These are phyloP conservation scores for Neotragus pygmaeus DNA, from an alignment of 2,113 vertebrate species.

Conservation along the genomic window DNA sequence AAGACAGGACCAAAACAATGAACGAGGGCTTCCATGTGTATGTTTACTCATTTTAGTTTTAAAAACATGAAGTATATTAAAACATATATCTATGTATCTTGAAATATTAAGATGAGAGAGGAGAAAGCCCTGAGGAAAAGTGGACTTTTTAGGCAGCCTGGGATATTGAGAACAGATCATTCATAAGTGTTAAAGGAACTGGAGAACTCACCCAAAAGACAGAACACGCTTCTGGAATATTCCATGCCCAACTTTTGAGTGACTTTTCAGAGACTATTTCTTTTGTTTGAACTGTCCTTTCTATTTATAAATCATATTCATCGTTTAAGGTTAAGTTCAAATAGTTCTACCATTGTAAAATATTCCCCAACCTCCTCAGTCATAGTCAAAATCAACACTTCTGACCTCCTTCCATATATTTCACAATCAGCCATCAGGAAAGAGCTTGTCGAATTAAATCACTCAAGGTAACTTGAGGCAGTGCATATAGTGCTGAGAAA, in stretches of 20 bases:
- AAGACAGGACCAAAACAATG: fast-evolving
- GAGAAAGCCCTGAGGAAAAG: neutral
- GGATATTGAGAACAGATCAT: neutral
- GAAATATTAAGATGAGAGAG: neutral
- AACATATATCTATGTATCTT: neutral
- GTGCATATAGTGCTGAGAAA: fast-evolving
- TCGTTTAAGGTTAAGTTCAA: neutral
- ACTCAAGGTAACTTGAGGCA: neutral
- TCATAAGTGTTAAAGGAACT: neutral
- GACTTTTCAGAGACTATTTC: neutral
- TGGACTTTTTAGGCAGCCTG: neutral
- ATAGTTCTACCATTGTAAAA: neutral
- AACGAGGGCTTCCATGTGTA: neutral
- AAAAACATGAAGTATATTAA: neutral
- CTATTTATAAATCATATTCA: neutral
- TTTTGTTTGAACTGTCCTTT: neutral
- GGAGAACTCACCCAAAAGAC: neutral
- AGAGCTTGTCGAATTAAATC: neutral
- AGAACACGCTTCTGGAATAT: neutral
- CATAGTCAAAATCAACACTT: neutral
- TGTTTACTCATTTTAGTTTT: neutral
- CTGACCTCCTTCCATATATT: neutral
- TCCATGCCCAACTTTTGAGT: neutral
- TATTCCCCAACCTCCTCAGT: neutral
- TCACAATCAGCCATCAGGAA: neutral